Evolutionary conservation across 2,797 vertebrate species (phyloP).

Genomic region (Brachyrhaphis roseni): DNA sequence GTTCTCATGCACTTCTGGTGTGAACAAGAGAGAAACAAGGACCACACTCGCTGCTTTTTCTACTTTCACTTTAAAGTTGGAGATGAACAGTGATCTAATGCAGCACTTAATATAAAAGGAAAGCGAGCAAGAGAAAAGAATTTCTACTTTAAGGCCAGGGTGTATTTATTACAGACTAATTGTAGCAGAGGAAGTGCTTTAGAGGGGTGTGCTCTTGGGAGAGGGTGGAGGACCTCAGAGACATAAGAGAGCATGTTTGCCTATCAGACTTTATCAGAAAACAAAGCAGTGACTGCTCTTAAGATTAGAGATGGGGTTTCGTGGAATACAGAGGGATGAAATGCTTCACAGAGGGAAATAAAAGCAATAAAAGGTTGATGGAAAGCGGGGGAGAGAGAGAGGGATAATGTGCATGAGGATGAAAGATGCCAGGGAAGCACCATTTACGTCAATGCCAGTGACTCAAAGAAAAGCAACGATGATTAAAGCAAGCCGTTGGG

Average conservation of each 20-base stretch:
- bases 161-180: slow-evolving; percentile 81
- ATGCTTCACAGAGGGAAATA: slow-evolving; percentile 57
- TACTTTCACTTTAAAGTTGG: slow-evolving; percentile 52
- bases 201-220: slow-evolving; percentile 76
- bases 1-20: slow-evolving; percentile 64
- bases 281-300: slow-evolving; percentile 75
- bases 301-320: slow-evolving; percentile 69
- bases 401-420: slow-evolving; percentile 26
- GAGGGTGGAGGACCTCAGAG: slow-evolving; percentile 77
- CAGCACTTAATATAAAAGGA: slow-evolving; percentile 67
- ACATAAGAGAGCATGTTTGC: slow-evolving; percentile 80
- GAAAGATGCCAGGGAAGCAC: slow-evolving; percentile 52
- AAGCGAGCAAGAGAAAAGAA: slow-evolving; percentile 45
- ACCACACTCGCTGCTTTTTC: slow-evolving; percentile 25
- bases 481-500: slow-evolving; percentile 75
- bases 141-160: slow-evolving; percentile 77
- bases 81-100: slow-evolving; percentile 55
- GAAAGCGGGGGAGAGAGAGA: slow-evolving; percentile 15
- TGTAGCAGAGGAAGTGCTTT: slow-evolving; percentile 80
- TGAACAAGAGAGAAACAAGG: slow-evolving; percentile 30
- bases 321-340: slow-evolving; percentile 37
- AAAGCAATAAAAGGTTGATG: slow-evolving; percentile 51
- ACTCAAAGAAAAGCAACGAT: slow-evolving; percentile 54
- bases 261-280: slow-evolving; percentile 81
- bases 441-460: slow-evolving; percentile 66